Percentiles rank a stretch among this genome's conserved stretches.
Evolutionary conservation across 1,140 invertebrate genomes (phyloP).

Genomic region (Calosoma granatense): DNA sequence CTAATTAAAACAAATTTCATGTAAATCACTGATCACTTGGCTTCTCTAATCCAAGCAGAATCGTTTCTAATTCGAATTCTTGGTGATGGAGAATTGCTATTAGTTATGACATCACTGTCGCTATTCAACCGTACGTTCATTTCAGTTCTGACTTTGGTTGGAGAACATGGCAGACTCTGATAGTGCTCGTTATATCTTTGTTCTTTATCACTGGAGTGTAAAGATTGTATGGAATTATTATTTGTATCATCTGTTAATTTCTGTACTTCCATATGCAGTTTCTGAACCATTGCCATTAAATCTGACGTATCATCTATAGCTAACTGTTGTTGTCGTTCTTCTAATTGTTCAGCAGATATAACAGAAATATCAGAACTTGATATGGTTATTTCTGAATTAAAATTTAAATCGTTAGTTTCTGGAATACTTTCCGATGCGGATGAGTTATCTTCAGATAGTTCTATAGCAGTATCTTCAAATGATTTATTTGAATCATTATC

Average conservation of each 20-base stretch:
- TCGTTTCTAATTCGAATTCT: no score
- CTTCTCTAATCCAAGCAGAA: no score
- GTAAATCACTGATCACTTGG: no score
- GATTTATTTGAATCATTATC: neutral
- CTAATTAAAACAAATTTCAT: no score
- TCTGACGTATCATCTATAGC: neutral
- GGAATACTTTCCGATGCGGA: no score
- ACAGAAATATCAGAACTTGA: slow-evolving; percentile 1
- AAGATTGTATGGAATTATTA: neutral
- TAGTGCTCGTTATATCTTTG: no score
- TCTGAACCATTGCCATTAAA: neutral
- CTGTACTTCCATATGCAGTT: neutral
- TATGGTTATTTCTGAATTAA: neutral
- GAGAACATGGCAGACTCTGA: no score
- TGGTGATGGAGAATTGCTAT: no score
- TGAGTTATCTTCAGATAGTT: neutral
- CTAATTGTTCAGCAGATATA: neutral
- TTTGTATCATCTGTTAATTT: slow-evolving; percentile 1
- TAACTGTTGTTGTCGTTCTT: neutral
- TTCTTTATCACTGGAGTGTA: no score
- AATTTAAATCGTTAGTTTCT: neutral
- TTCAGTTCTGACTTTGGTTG: no score
- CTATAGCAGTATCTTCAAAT: neutral
- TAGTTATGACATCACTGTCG: no score
- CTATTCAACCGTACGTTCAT: no score